Evolutionary conservation across 2,888 invertebrate genomes (phyloP).

Genomic region (Malthinus flaveolus): DNA sequence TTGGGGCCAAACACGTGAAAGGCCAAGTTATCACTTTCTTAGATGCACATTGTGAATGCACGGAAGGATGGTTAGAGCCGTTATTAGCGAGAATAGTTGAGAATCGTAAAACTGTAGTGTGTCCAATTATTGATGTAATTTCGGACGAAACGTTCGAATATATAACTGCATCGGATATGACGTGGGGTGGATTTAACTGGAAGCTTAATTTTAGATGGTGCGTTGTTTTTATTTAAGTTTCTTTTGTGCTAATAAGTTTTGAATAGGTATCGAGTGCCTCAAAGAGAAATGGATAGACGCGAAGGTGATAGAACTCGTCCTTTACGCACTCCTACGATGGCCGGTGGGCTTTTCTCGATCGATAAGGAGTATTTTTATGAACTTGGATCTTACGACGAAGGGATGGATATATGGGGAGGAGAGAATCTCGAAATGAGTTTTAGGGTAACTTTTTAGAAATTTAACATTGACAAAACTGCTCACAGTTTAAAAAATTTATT

Average conservation of each 20-base stretch:
- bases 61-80: constrained; percentile 98
- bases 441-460: constrained; percentile 71
- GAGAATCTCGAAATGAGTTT: constrained; percentile 96
- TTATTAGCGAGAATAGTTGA: constrained; percentile 88
- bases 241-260: not conserved
- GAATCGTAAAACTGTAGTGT: constrained; percentile 91
- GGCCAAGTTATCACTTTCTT: constrained; percentile 95
- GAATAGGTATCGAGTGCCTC: constrained; percentile 92
- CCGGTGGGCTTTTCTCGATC: constrained; percentile 94
- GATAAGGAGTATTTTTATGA: constrained; percentile 97
- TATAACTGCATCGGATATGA: constrained; percentile 98
- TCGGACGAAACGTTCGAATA: constrained; percentile 99
- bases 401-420: constrained; percentile 99
- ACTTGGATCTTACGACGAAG: constrained; percentile 96
- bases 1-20: constrained; percentile 90
- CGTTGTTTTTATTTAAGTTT: constrained; percentile 42
- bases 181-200: constrained; percentile 99
- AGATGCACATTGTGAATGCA: constrained; percentile 98
- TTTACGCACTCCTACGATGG: constrained; percentile 96
- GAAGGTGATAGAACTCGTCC: constrained; percentile 92
- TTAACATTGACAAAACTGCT: not conserved
- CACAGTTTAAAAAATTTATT: too few relatives aligned
- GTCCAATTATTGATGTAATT: constrained; percentile 98
- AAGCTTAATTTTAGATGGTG: constrained; percentile 98
- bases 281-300: constrained; percentile 92